Evolutionary conservation across 1,140 invertebrate genomes (phyloP).

Genomic region (Drosophila rufa): DNA sequence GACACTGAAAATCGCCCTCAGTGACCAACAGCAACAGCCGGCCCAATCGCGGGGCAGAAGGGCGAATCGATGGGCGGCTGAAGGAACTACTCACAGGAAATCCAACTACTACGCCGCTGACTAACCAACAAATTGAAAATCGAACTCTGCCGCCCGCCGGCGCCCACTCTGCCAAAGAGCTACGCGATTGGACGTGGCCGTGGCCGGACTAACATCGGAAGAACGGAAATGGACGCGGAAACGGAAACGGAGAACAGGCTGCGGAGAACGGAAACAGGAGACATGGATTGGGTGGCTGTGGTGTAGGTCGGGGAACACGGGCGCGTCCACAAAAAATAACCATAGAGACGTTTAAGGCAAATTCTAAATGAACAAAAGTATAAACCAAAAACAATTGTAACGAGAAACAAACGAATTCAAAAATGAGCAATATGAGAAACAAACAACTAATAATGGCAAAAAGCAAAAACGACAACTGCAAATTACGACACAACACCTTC

Average conservation of each 20-base stretch:
- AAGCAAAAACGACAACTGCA: slow-evolving; percentile 80
- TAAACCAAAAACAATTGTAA: slow-evolving; percentile 81
- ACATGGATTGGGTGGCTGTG: slow-evolving; percentile 8
- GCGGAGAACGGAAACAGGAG: slow-evolving; percentile 23
- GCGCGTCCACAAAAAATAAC: slow-evolving; percentile 80
- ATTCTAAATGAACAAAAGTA: slow-evolving; percentile 83
- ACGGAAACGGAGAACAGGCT: slow-evolving; percentile 1
- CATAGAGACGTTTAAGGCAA: slow-evolving; percentile 83
- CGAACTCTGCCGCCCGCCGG: slow-evolving; percentile 27
- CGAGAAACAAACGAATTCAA: slow-evolving; percentile 74
- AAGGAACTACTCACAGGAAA: slow-evolving; percentile 23
- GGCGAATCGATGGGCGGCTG: slow-evolving; percentile 17
- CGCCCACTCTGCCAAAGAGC: slow-evolving; percentile 17
- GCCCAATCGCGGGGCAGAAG: slow-evolving; percentile 5
- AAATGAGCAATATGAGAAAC: slow-evolving; percentile 78
- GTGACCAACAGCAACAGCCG: background rate
- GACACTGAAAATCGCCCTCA: background rate
- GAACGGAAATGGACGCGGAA: slow-evolving; percentile 1
- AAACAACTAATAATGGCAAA: slow-evolving; percentile 82
- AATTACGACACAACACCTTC: slow-evolving; percentile 84
- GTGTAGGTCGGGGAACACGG: slow-evolving; percentile 28
- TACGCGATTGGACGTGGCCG: slow-evolving; percentile 1
- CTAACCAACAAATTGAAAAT: slow-evolving; percentile 12
- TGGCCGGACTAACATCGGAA: background rate
- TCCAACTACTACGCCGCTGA: slow-evolving; percentile 15